Evolutionary conservation across 2,113 vertebrate genomes (phyloP).

Genomic region (Alces alces): DNA sequence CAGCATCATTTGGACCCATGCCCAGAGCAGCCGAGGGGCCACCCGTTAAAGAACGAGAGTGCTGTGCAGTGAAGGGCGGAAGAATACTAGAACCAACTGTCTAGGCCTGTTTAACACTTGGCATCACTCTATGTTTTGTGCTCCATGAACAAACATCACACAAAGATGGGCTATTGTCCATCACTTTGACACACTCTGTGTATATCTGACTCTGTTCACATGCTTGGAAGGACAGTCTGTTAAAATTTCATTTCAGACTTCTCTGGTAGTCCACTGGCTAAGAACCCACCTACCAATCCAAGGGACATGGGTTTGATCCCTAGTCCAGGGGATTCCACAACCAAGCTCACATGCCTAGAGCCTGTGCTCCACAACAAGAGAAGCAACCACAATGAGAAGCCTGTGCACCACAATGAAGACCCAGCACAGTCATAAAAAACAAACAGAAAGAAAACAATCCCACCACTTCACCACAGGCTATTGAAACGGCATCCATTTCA

Average conservation of each 20-base stretch:
- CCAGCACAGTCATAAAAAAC: not conserved
- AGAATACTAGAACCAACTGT: not conserved
- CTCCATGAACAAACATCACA: not conserved
- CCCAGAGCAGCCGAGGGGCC: not conserved
- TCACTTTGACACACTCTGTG: not conserved
- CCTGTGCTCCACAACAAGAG: not conserved
- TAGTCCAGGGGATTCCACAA: not conserved
- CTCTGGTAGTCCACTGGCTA: not conserved
- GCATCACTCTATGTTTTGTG: not conserved
- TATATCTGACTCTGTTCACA: not conserved
- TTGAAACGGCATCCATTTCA: not conserved
- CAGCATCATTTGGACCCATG: not conserved
- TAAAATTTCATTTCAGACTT: not conserved
- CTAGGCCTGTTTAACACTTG: not conserved
- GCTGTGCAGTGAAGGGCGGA: not conserved
- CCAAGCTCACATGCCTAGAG: not conserved
- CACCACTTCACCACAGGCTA: not conserved
- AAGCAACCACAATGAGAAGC: not conserved
- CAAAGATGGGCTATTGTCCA: not conserved
- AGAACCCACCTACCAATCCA: not conserved
- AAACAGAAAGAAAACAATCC: not conserved
- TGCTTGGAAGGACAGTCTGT: not conserved
- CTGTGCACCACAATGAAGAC: not conserved
- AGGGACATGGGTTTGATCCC: not conserved
- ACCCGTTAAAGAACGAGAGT: not conserved